Evolutionary conservation across 2,888 invertebrate genomes (phyloP).

Genomic region (Gastrophysa polygoni): DNA sequence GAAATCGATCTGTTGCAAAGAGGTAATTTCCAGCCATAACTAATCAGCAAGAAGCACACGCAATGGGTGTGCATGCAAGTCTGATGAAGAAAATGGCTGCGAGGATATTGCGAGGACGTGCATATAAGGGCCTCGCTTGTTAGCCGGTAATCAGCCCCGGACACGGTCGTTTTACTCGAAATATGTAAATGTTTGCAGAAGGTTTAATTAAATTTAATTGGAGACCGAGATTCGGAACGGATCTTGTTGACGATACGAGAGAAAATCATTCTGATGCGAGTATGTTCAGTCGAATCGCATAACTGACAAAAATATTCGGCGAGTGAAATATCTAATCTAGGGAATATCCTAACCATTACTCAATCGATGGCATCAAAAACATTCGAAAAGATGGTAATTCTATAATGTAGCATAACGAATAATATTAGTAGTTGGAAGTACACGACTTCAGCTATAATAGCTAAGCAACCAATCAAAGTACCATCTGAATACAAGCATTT

Average conservation of each 20-base stretch:
- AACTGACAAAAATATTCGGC: too few relatives aligned
- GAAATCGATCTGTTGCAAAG: slow-evolving; percentile 18
- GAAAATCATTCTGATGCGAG: background rate
- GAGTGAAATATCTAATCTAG: too few relatives aligned
- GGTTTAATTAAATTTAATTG: slow-evolving; percentile 30
- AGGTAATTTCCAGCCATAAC: slow-evolving; percentile 15
- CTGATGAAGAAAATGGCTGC: slow-evolving; percentile 31
- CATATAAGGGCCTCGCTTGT: slow-evolving; percentile 27
- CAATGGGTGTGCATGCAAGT: slow-evolving; percentile 20
- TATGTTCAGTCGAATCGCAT: too few relatives aligned
- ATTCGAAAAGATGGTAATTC: too few relatives aligned
- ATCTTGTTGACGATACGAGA: slow-evolving; percentile 10
- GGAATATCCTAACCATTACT: too few relatives aligned
- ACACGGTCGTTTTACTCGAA: slow-evolving; percentile 30
- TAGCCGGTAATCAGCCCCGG: slow-evolving; percentile 25
- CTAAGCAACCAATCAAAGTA: too few relatives aligned
- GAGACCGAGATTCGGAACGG: slow-evolving; percentile 16
- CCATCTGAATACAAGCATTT: too few relatives aligned
- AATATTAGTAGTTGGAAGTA: too few relatives aligned
- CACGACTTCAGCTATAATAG: too few relatives aligned
- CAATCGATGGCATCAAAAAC: too few relatives aligned
- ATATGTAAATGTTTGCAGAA: slow-evolving; percentile 32
- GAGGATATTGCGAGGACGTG: slow-evolving; percentile 26
- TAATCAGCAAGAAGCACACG: slow-evolving; percentile 28
- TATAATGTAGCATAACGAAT: too few relatives aligned